Conservation (phyloP, 1,140 invertebrate genomes). For the Drosophila kurseongensis region DNA sequence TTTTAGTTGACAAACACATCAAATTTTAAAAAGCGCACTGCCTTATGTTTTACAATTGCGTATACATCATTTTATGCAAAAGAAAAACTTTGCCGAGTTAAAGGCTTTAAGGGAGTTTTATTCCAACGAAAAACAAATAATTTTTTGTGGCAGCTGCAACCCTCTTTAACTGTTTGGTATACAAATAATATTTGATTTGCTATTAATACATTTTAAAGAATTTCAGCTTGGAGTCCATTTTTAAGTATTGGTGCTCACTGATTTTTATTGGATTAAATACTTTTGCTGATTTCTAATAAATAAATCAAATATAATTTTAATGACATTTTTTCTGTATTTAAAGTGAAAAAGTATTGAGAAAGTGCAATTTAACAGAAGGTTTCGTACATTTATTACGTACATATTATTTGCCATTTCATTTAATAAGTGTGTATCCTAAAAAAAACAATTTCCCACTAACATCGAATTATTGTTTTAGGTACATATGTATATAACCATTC, state of each 20-base stretch:
- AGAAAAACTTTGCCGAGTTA: not conserved
- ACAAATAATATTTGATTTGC: not conserved
- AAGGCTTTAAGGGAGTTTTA: not conserved
- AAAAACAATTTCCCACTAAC: conserved; percentile 8
- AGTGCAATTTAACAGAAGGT: not conserved
- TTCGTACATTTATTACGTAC: not conserved
- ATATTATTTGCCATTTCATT: not conserved
- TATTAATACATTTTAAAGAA: not conserved
- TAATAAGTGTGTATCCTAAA: not conserved
- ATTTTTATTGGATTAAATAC: not conserved
- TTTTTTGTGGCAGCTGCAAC: not conserved
- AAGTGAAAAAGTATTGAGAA: not conserved
- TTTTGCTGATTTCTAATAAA: not conserved
- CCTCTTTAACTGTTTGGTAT: not conserved
- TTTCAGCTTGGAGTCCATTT: not conserved
- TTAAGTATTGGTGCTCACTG: not conserved
- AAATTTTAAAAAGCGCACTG: not conserved
- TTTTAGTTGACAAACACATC: not conserved
- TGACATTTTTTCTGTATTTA: not conserved
- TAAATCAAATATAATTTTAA: not conserved
- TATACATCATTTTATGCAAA: conserved; percentile 45
- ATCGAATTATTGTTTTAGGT: conserved; percentile 6
- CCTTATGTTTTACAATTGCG: not conserved
- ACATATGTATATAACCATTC: conserved; percentile 12
- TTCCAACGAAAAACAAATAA: not conserved